Base-by-base conservation (phyloP, 1,140 invertebrate genomes). In the Brachionus sp. region DNA sequence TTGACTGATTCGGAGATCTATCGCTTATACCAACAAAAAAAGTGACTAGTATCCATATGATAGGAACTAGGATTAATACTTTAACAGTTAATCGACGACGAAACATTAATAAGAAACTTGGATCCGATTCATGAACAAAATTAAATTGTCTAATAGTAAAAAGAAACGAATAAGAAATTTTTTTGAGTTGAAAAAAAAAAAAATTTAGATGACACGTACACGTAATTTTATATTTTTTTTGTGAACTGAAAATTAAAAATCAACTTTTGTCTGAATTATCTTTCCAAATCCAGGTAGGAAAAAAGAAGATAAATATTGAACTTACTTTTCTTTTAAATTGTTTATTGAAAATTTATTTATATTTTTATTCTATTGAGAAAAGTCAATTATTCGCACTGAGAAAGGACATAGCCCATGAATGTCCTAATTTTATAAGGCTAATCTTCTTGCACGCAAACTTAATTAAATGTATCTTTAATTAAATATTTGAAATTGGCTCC, bases 1-100 rank as follows among this genome's bases (percentile, higher is more conserved):
- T 6, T 35, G 50, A 57, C 13, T 62, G n/a, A 42, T 2, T n/a
- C 3, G 77, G n/a, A 13, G 50, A 42, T 23, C 39, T 39, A 6
- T 80, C 77, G 33, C 35, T 80, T 42, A 80, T 23, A 16, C 77
- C 62, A 6, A 80, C 35, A 23, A 80, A 62, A 70, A 82, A 57
- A 13, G 66, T 70, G 6, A 57, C 57, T 35, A 66, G 12, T 23
- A 82, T 66, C 80, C 80, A 82, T 44, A 57, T 12, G 7, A 66
- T 68, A 6, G 80, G 80, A 19, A 82, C 39, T 46, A 70, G 23
- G n/a, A 82, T 35, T 6, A 82, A 35, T 10, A 53, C 23, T 53
- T 82, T 82, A 13, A 50, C 5, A 35, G 50, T 16, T 33, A 46
- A 46, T 62, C 77, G 53, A 62, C 77, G 77, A 37, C 50, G 77